These are phyloP conservation scores for Peromyscus californicus DNA, from an alignment of 2,113 vertebrate genomes.

Conservation along the genomic window DNA sequence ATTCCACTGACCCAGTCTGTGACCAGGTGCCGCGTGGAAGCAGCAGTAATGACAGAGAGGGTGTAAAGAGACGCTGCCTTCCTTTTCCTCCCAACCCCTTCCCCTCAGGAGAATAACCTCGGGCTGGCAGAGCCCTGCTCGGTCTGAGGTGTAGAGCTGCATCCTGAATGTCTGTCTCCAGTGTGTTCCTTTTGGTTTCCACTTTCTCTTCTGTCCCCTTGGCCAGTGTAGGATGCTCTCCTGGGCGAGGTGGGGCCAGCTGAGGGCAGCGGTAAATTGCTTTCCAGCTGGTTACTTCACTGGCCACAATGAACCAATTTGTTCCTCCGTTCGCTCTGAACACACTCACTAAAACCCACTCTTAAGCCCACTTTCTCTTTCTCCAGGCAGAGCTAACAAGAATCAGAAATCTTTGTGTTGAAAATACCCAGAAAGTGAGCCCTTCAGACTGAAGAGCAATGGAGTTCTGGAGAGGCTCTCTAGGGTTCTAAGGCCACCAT, in stretches of 20 bases:
- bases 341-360: neutral
- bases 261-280: neutral
- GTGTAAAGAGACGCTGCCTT: rapidly evolving
- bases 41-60: too few relatives aligned
- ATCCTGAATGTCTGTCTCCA: neutral
- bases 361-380: neutral
- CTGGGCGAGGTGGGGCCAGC: rapidly evolving
- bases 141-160: too few relatives aligned
- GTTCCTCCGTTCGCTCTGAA: constrained; percentile 16
- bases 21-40: neutral
- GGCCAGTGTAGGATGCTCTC: neutral
- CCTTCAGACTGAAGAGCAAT: neutral
- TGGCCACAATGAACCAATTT: neutral
- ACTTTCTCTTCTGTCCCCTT: neutral
- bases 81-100: neutral
- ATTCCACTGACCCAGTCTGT: rapidly evolving
- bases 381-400: neutral
- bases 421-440: neutral
- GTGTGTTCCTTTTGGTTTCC: too few relatives aligned
- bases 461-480: neutral
- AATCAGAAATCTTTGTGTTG: neutral
- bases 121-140: neutral
- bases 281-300: neutral
- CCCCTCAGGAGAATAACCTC: neutral
- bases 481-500: neutral